Evolutionary conservation across 1,140 invertebrate species (phyloP).

Genomic region (Gryon sp.): DNA sequence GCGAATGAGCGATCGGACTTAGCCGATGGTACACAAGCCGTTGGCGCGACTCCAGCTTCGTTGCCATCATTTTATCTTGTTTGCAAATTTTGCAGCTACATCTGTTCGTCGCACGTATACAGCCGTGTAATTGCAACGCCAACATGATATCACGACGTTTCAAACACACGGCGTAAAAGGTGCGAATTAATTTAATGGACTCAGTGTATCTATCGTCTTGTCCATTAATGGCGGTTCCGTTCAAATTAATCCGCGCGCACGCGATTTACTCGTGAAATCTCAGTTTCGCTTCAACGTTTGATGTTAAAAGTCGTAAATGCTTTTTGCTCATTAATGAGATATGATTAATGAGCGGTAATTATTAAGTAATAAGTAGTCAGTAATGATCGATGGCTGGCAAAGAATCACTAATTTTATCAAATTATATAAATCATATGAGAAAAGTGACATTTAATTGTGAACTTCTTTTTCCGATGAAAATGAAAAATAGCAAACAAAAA

Average conservation of each 20-base stretch:
- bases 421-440: too few species aligned
- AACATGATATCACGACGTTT: slow-evolving; percentile 58
- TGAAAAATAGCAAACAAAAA: too few species aligned
- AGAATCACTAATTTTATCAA: too few species aligned
- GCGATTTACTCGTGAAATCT: slow-evolving; percentile 4
- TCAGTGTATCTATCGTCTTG: slow-evolving; percentile 43
- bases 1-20: slow-evolving; percentile 45
- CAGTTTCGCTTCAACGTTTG: too few species aligned
- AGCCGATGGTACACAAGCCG: slow-evolving; percentile 63
- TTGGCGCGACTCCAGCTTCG: slow-evolving; percentile 67
- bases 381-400: too few species aligned
- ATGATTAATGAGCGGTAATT: too few species aligned
- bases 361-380: too few species aligned
- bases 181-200: slow-evolving; percentile 55
- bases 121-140: slow-evolving; percentile 62
- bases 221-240: neutral
- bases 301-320: too few species aligned
- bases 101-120: slow-evolving; percentile 64
- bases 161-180: slow-evolving; percentile 52
- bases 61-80: slow-evolving; percentile 65
- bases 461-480: too few species aligned
- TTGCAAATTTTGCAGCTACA: slow-evolving; percentile 63
- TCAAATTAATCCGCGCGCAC: slow-evolving; percentile 10
- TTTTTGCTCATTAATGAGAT: too few species aligned
- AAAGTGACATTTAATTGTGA: too few species aligned